These are phyloP conservation scores for Pegoplata infirma DNA, from an alignment of 2,888 invertebrate species.

Conservation along the genomic window DNA sequence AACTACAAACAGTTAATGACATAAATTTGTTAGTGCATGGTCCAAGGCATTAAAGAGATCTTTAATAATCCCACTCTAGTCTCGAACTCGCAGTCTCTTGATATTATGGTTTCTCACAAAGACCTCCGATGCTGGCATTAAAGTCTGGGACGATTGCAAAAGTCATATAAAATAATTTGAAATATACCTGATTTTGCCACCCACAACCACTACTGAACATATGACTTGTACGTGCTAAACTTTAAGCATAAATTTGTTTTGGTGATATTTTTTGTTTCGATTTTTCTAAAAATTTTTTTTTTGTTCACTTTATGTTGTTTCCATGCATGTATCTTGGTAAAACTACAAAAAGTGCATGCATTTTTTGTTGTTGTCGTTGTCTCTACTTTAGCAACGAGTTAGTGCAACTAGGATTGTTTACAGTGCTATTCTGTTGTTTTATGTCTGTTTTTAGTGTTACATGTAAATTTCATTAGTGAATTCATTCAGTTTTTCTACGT, in stretches of 20 bases:
- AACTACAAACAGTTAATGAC: too few species aligned
- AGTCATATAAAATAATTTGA: too few species aligned
- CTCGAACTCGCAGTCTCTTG: too few species aligned
- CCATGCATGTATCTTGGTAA: too few species aligned
- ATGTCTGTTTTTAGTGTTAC: conserved; percentile 20
- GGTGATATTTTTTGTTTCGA: background rate
- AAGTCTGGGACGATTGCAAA: too few species aligned
- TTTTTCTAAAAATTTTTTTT: background rate
- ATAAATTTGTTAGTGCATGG: too few species aligned
- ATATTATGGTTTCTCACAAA: too few species aligned
- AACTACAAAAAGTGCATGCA: background rate
- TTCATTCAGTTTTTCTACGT: background rate
- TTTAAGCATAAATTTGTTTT: background rate
- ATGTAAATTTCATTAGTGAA: conserved; percentile 29
- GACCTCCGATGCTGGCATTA: too few species aligned
- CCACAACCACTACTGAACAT: too few species aligned
- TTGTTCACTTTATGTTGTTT: background rate
- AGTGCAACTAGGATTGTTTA: conserved; percentile 6
- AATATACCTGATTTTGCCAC: too few species aligned
- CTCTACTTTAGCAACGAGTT: background rate
- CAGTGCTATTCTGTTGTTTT: conserved; percentile 10
- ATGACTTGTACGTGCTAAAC: background rate
- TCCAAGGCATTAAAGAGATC: too few species aligned
- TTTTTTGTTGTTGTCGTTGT: background rate
- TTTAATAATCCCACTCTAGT: too few species aligned